Evolutionary conservation across 1,140 invertebrate genomes (phyloP), one percentile per base, ranked within the genome.

Genomic region (Paracyclopina nana): DNA sequence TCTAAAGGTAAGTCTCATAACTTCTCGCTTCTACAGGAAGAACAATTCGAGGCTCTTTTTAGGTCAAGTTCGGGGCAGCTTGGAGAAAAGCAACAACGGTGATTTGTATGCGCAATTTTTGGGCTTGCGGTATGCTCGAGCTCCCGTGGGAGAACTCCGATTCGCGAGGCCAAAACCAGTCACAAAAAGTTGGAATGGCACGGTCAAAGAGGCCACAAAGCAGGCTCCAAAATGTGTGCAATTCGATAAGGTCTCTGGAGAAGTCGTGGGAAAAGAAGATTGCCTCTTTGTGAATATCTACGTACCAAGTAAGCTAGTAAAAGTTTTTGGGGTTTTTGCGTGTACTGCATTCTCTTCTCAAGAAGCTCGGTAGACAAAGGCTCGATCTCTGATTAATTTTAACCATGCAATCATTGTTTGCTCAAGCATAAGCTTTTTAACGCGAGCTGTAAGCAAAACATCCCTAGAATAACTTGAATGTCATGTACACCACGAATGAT

Each of bases 201-300:
- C 18, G 12, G 34, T 9, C 34, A n/a, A 20, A 8, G 25, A 48
- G n/a, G 45, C 11, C 3, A 29, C 25, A 2, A 48, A 27, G 12
- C 4, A 12, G 16, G 25, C 20, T 14, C 2, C 25, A 4, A 6
- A 4, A 5, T 48, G 45, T 26, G 14, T 28, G 11, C 45, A 48
- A 27, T 20, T 12, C 5, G 12, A 25, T 4, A 25, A 25, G n/a
- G 34, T 16, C 14, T 8, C 34, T 16, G 25, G 25, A 16, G 22
- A 50, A 20, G 51, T 57, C n/a, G 29, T 54, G 9, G 57, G 57
- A 1, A 25, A 50, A 14, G 57, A 57, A 38, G 55, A 57, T 27
- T 57, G 57, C 34, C 51, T 57, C 6, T 55, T 51, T 29, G 40
- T 56, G 27, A 57, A 57, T 41, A 52, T 57, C 6, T 57, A 50